Evolutionary conservation across 2,888 invertebrate species (phyloP).

Genomic region (Synergus itoensis): DNA sequence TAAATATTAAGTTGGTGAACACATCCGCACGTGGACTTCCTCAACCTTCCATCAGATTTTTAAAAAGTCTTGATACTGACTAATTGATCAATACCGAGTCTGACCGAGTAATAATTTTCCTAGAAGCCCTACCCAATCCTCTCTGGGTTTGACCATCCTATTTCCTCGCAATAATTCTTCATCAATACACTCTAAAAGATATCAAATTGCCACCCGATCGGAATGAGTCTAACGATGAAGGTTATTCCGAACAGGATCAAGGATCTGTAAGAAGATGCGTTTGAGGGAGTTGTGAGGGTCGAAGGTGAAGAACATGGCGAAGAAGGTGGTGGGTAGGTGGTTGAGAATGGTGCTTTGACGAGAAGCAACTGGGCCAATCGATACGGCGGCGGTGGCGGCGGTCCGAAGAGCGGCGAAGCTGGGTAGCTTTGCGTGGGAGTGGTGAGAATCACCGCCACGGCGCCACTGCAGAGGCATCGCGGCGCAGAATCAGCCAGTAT

Average conservation of each 20-base stretch:
- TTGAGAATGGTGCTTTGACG: constrained; percentile 63
- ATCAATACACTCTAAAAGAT: background rate
- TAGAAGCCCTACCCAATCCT: background rate
- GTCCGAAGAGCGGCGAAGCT: constrained; percentile 49
- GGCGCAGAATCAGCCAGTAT: constrained; percentile 63
- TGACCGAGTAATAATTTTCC: background rate
- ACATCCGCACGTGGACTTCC: too few species aligned
- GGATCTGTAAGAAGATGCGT: constrained; percentile 46
- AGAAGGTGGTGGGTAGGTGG: constrained; percentile 50
- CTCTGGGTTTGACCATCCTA: too few species aligned
- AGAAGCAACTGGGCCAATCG: constrained; percentile 75
- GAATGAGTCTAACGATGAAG: background rate
- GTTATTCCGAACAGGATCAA: constrained; percentile 43
- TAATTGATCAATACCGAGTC: background rate
- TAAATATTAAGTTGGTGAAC: too few species aligned
- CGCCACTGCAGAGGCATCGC: constrained; percentile 46
- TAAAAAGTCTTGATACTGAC: too few species aligned
- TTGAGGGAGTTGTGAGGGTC: constrained; percentile 35
- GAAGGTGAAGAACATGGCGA: constrained; percentile 56
- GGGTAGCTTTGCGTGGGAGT: constrained; percentile 41
- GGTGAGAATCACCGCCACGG: constrained; percentile 45
- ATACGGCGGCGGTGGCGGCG: constrained; percentile 66
- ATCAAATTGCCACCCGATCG: background rate
- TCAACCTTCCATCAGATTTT: too few species aligned
- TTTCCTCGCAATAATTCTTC: background rate